Evolutionary conservation across 2,797 vertebrate species (phyloP), one percentile per base, ranked within the genome.

Genomic region (Muscicapa striata): DNA sequence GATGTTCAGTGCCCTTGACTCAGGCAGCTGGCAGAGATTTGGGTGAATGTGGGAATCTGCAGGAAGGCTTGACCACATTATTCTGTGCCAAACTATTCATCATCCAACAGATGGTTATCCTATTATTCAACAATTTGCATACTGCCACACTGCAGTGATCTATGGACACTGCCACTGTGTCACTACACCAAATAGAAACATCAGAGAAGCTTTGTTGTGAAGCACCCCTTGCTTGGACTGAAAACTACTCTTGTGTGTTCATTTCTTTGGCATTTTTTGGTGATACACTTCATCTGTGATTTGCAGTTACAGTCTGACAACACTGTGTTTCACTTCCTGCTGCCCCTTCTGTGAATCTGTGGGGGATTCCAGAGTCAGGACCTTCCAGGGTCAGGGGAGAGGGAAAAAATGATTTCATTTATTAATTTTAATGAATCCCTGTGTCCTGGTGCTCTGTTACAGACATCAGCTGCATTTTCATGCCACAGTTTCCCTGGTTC

Each of bases 21-120:
- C 87, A 87, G 59, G 82, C 34, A 69, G 84, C 55, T 95, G 93
- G 92, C 93, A 97, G 76, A 87, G 85, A 87, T 93, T 54, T 91
- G 93, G 91, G 55, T 91, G 88, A 73, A 29, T 14, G 22, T 75
- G 83, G 89, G 68, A 92, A 48, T 92, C 75, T 85, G 58, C 84
- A 92, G 84, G 70, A 96, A 97, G 66, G 55, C 75, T 89, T 14
- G 23, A 66, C 84, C 74, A 81, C 22, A 8, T 73, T 67, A 8
- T 73, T 67, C 84, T 75, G 54, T 76, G 89, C 93, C 69, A 92
- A 86, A 54, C 40, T 45, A 67, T 95, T 84, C 81, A 79, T 93
- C 87, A 48, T 82, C 86, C 79, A 73, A 80, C 74, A 80, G 81
- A 75, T 91, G 62, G 70, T 94, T 96, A 89, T 84, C 58, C 57